Base-by-base conservation (phyloP, 2,113 vertebrate species). In the Toxotes jaculatrix region DNA sequence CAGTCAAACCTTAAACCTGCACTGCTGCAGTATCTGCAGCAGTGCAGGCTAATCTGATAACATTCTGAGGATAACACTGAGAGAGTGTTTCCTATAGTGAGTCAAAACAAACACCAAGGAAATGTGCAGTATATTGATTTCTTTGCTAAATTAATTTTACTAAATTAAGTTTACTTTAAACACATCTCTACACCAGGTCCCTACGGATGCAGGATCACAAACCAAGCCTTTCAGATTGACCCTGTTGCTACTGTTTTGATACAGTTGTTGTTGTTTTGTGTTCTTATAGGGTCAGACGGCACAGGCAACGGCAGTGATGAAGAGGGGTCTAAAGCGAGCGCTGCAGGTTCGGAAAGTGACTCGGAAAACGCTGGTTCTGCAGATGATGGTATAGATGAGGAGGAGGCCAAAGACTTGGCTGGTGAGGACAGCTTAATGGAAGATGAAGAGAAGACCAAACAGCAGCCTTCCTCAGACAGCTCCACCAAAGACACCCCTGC, bases 231-330 rank as follows among this genome's bases (percentile, higher is more conserved):
- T 49, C 19, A 68, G 32, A 51, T 12, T 55, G 40, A 36, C 4
- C 14, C 21, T 4, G 16, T 16, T 57, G 31, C 74, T n/a, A 12
- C 13, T 34, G 17, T 47, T 36, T 55, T 34, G 5, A 68, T 14
- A 36, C 0, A n/a, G 10, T 43, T 40, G 10, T 60, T 4, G 49
- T 55, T 32, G 13, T 16, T 47, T 13, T 70, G 4, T 68, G 11
- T 47, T 70, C 21, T 89, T 87, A 88, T 92, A 98, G 98, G 97
- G 92, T 99, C 98, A 89, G 98, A 99, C 81, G 97, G 97, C 88
- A 98, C 97, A 86, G 96, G 96, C 82, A 97, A 96, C 72, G 97
- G 97, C 84, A 99, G 97, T 74, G 98, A 99, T 83, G 98, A 98
- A 7, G 95, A 95, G 87, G 97, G 96, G 57, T 98, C 98, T 85